Base-by-base conservation (phyloP, 2,113 vertebrate genomes). In the Lepisosteus osseus region DNA sequence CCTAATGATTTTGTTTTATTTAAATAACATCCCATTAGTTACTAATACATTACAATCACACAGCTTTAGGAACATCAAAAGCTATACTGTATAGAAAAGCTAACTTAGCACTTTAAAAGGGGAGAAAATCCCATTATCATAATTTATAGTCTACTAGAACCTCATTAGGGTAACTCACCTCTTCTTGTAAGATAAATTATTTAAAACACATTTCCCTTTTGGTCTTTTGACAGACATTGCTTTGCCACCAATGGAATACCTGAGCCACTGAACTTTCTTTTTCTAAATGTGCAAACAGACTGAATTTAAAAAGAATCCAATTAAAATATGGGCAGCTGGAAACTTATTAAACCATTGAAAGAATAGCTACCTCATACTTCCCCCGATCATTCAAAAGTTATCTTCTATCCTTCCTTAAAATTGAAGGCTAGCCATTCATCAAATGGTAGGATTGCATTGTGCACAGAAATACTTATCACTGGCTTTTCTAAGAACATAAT, bases 381-480 rank as follows among this genome's bases (percentile, higher is more conserved):
- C 82, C 76, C 80, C 84, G 85, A 87, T 90, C 82, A 82, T 86
- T 88, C 85, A 85, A 77, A 89, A 89, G 85, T 91, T 89, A 89
- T 90, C 88, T 89, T 87, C 89, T 89, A 92, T 92, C 89, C 89
- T 29, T 83, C 84, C 81, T 80, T 90, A 88, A 89, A 87, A 90
- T 90, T 89, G 89, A 85, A 87, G 87, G 80, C 83, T 76, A 78
- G 82, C 82, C 83, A 89, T 92, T 91, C 87, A 91, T 90, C 90
- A 91, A 88, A 83, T 87, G 85, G 87, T 82, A 79, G 80, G 85
- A 81, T 80, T 77, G 79, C 85, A 82, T 83, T 86, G 87, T 86
- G 85, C 82, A 72, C 79, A 82, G 84, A 86, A 86, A 84, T 82
- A 79, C 78, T 83, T 80, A 86, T 86, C 83, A 75, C 82, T 62